A percentile compares a stretch with the other conserved stretches of the same genome.
Evolutionary conservation across 2,888 invertebrate genomes (phyloP).

Genomic region (Xylota sylvarum): DNA sequence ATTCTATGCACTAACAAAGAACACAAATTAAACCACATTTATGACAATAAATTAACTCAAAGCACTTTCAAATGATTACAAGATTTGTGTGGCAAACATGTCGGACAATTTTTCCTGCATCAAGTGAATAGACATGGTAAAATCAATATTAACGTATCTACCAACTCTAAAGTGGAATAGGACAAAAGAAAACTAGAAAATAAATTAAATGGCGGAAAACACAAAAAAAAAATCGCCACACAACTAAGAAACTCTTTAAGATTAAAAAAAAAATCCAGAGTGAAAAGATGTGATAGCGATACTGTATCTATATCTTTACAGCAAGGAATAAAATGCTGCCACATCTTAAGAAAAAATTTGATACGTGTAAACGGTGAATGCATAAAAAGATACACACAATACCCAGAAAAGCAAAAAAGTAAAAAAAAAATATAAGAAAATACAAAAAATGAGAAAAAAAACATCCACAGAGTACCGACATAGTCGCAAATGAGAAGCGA

Average conservation of each 20-base stretch:
- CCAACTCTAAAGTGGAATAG: constrained; percentile 32
- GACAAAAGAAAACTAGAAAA: constrained; percentile 60
- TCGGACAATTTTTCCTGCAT: constrained; percentile 33
- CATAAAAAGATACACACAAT: constrained; percentile 65
- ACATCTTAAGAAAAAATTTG: constrained; percentile 52
- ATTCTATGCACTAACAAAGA: constrained; percentile 29
- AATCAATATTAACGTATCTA: constrained; percentile 60
- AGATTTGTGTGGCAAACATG: constrained; percentile 48
- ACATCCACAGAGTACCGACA: constrained; percentile 52
- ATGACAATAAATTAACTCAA: constrained; percentile 25
- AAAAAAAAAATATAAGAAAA: constrained; percentile 31
- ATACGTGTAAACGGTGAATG: constrained; percentile 65
- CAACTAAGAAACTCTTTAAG: constrained; percentile 42
- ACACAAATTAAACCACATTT: constrained; percentile 27
- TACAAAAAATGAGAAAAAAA: constrained; percentile 34
- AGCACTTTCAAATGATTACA: constrained; percentile 44
- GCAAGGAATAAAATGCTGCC: constrained; percentile 31
- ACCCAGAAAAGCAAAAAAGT: constrained; percentile 41
- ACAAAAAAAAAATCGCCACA: constrained; percentile 7
- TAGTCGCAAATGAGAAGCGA: constrained; percentile 73
- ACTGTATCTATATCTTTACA: constrained; percentile 31
- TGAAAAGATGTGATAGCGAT: constrained; percentile 65
- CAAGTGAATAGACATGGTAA: constrained; percentile 53
- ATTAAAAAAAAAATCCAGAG: constrained; percentile 65
- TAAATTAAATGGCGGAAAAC: constrained; percentile 38